A percentile compares a stretch with the other conserved stretches of the same genome.
Conservation (phyloP, 2,888 invertebrate genomes). For the Drosophila sordidapex region DNA sequence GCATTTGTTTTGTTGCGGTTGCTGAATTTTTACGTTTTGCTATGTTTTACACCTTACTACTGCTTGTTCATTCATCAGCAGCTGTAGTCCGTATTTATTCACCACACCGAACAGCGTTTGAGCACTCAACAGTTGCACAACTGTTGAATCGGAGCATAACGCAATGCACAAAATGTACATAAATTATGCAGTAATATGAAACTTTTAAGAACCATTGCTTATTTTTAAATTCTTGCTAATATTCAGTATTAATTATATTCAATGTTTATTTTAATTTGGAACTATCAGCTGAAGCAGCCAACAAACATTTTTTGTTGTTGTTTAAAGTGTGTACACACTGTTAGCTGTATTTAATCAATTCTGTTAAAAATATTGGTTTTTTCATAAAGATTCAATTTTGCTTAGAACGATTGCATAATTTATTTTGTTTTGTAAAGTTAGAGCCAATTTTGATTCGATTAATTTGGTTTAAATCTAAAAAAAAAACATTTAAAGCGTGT, state of each 20-base stretch:
- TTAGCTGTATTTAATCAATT: not conserved
- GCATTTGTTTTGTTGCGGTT: slow-evolving; percentile 44
- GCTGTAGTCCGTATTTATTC: slow-evolving; percentile 51
- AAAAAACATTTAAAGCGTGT: not conserved
- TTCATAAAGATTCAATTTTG: no score
- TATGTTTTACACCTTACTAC: slow-evolving; percentile 73
- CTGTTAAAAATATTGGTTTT: not conserved
- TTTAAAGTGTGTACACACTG: slow-evolving; percentile 25
- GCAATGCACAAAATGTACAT: not conserved
- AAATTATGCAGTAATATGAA: not conserved
- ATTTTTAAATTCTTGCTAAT: not conserved
- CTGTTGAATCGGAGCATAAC: not conserved
- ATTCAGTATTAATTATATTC: not conserved
- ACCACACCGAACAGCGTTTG: slow-evolving; percentile 38
- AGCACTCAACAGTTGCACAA: slow-evolving; percentile 40
- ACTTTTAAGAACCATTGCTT: not conserved
- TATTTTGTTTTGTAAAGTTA: not conserved
- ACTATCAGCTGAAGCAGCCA: not conserved
- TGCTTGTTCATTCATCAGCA: slow-evolving; percentile 74
- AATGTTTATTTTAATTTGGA: not conserved
- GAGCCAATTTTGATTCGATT: no score
- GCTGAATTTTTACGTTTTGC: slow-evolving; percentile 57
- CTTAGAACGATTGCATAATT: not conserved
- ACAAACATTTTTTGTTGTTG: not conserved
- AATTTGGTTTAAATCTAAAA: not conserved